These are phyloP conservation scores for Galeopterus variegatus DNA, from an alignment of 2,113 vertebrate genomes.

Conservation along the genomic window DNA sequence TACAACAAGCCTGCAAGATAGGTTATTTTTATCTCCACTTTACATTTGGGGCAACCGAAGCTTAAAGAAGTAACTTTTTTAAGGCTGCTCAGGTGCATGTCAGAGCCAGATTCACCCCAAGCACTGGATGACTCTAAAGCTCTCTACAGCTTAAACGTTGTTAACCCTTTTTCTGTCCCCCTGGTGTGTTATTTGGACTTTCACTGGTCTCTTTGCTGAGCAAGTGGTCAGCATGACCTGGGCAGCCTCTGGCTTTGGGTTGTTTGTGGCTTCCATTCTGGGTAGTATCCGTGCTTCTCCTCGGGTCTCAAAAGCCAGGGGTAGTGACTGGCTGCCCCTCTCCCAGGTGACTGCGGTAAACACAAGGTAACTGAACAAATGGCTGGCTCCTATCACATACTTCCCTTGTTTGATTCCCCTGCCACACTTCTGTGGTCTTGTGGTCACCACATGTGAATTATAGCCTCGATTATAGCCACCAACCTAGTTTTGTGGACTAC, in stretches of 20 bases:
- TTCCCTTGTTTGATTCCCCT: background rate
- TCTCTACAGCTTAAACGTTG: background rate
- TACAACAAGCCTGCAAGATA: background rate
- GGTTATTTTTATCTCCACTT: conserved; percentile 46
- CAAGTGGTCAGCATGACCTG: background rate
- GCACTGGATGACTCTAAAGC: background rate
- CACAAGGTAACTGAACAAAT: background rate
- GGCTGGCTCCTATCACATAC: background rate
- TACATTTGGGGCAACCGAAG: background rate
- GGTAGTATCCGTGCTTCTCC: too few species aligned
- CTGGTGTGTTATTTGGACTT: background rate
- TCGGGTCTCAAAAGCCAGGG: background rate
- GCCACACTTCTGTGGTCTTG: background rate
- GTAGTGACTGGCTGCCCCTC: background rate
- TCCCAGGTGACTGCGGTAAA: background rate
- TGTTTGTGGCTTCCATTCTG: background rate
- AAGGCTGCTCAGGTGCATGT: background rate
- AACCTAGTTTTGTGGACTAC: background rate
- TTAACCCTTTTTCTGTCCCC: background rate
- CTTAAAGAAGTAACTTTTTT: conserved; percentile 47
- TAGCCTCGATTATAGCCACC: background rate
- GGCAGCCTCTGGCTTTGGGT: background rate
- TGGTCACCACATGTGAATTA: background rate
- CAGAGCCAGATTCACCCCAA: background rate
- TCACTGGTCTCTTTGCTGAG: background rate